Conservation (phyloP, 2,113 vertebrate genomes). For the Protobothrops mucrosquamatus region DNA sequence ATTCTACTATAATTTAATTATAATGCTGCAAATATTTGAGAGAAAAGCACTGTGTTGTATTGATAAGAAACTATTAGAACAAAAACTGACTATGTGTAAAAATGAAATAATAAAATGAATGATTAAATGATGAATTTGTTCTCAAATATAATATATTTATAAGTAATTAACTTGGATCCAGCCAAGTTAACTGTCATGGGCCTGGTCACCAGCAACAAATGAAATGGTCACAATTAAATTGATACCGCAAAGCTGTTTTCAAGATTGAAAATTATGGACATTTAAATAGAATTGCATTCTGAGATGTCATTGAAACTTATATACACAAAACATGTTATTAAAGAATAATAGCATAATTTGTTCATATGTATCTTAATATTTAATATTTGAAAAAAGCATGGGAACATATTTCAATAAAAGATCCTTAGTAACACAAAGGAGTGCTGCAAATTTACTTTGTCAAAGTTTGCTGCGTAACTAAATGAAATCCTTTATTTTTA, state of each 20-base stretch:
- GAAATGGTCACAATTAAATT: slow-evolving; percentile 11
- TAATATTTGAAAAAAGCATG: neutral
- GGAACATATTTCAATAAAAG: neutral
- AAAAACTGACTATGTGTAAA: neutral
- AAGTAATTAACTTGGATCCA: neutral
- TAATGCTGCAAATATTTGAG: slow-evolving; percentile 11
- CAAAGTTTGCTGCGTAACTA: neutral
- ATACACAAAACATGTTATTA: neutral
- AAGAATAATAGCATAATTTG: neutral
- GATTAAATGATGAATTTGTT: slow-evolving; percentile 1
- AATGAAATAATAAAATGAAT: neutral
- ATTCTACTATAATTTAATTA: neutral
- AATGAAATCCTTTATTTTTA: neutral
- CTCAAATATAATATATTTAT: neutral
- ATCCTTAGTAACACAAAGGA: neutral
- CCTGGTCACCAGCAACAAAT: neutral
- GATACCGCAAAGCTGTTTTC: neutral
- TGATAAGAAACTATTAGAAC: slow-evolving; percentile 12
- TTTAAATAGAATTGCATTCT: neutral
- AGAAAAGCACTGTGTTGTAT: neutral
- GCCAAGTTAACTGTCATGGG: neutral
- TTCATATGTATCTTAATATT: neutral
- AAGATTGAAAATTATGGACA: neutral
- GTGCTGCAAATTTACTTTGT: neutral
- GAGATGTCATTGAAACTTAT: neutral